phyloP scores from a whole-genome alignment of 2,113 vertebrate genomes.

The Oreochromis niloticus region DNA sequence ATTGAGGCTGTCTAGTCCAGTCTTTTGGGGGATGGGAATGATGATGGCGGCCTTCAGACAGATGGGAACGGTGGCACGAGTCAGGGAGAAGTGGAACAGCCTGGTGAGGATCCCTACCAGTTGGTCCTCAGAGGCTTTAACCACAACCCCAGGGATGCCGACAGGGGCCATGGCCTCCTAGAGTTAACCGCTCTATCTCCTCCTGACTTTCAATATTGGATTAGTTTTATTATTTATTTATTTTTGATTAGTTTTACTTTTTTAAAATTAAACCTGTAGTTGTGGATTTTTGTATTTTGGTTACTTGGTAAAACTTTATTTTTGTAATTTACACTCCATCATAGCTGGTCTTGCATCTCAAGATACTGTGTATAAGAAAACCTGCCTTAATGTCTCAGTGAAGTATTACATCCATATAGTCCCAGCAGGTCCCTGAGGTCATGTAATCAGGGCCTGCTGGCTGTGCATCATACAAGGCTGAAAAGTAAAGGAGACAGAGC shows the following conservation, averaged over 20 bases:
- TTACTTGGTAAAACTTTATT: neutral
- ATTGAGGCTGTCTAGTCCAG: neutral
- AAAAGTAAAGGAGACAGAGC: neutral
- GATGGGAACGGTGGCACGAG: neutral
- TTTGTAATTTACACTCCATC: neutral
- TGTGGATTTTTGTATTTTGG: neutral
- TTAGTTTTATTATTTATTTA: neutral
- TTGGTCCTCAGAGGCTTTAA: neutral
- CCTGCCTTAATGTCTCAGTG: neutral
- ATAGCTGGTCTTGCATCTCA: neutral
- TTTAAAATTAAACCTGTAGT: neutral
- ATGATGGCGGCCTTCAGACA: neutral
- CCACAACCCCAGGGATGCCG: neutral
- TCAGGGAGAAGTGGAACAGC: neutral
- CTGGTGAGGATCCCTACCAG: neutral
- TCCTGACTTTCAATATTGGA: neutral
- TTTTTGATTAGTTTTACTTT: accelerated
- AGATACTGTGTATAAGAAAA: neutral
- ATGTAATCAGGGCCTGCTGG: neutral
- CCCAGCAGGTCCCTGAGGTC: neutral
- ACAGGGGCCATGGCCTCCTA: neutral
- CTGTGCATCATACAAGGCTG: neutral
- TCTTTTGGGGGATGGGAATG: neutral
- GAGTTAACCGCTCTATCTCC: neutral
- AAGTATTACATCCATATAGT: neutral